phyloP scores from a whole-genome alignment of 2,797 vertebrate genomes.

The Enteromius radiatus region DNA sequence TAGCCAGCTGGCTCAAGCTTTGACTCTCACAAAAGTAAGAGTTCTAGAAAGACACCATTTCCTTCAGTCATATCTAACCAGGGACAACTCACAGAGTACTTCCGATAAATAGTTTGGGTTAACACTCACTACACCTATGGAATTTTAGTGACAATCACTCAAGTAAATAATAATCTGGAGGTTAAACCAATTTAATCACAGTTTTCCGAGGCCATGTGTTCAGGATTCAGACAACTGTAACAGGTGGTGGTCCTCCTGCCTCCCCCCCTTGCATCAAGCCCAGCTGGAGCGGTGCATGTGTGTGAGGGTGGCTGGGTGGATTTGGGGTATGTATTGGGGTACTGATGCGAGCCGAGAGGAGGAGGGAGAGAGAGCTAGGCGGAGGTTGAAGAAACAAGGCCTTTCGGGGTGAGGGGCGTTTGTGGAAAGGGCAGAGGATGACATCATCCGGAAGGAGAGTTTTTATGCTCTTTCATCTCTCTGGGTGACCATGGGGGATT shows the following conservation, averaged over 20 bases:
- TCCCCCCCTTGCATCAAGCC: conserved; percentile 7
- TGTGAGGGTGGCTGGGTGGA: conserved; percentile 30
- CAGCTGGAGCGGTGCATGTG: conserved; percentile 38
- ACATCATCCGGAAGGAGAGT: conserved; percentile 58
- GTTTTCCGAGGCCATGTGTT: conserved; percentile 35
- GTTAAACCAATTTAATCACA: not conserved
- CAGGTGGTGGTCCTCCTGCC: conserved; percentile 48
- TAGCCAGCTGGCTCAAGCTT: conserved; percentile 53
- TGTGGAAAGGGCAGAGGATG: conserved; percentile 54
- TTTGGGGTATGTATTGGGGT: conserved; percentile 46
- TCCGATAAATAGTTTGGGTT: not conserved
- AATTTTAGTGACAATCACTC: conserved; percentile 8
- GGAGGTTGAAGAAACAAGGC: conserved; percentile 37
- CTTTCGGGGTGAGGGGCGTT: conserved; percentile 31
- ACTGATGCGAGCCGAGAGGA: conserved; percentile 54
- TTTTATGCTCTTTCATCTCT: conserved; percentile 55
- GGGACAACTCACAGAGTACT: conserved; percentile 1
- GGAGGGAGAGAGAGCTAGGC: conserved; percentile 30
- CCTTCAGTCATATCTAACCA: conserved; percentile 20
- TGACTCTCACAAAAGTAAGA: conserved; percentile 40
- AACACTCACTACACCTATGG: not conserved
- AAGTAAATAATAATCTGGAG: conserved; percentile 14
- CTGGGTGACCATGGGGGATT: conserved; percentile 48
- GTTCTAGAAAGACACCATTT: conserved; percentile 20
- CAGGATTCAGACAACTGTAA: conserved; percentile 25